A percentile compares a stretch with the other conserved stretches of the same genome.
phyloP scores from a whole-genome alignment of 2,797 vertebrate species.

The Pseudochirops corinnae region DNA sequence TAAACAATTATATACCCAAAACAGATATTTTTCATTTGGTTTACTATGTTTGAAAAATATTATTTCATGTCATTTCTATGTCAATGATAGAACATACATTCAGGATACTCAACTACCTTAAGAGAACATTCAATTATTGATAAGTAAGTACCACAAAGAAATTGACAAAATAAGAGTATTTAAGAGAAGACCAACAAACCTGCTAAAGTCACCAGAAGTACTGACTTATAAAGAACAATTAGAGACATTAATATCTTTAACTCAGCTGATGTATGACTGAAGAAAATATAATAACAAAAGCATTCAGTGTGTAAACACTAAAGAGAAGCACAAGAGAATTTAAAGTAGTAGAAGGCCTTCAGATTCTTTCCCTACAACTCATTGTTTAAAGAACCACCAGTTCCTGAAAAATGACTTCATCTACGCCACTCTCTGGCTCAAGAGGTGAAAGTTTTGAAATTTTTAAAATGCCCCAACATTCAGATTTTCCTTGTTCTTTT shows the following conservation, averaged over 20 bases:
- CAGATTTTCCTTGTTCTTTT: background rate
- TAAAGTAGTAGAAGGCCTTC: background rate
- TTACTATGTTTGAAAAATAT: background rate
- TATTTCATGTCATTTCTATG: background rate
- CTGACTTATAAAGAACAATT: background rate
- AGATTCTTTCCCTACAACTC: background rate
- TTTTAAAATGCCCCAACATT: background rate
- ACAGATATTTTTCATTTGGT: background rate
- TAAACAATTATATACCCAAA: background rate
- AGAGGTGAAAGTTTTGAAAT: background rate
- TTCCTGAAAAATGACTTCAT: background rate
- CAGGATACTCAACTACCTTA: background rate
- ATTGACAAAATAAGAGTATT: background rate
- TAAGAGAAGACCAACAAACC: background rate
- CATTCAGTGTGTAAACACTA: background rate
- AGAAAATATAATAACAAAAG: background rate
- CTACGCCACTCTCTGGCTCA: background rate
- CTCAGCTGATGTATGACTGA: background rate
- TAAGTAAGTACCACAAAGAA: background rate
- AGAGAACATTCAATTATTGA: background rate
- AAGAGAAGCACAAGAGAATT: background rate
- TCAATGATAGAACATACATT: background rate
- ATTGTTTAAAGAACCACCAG: background rate
- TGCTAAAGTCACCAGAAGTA: background rate
- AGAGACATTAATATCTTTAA: background rate